Evolutionary conservation across 2,888 invertebrate species (phyloP), one percentile per base, ranked within the genome.

Genomic region (Pandemis cinnamomeana): DNA sequence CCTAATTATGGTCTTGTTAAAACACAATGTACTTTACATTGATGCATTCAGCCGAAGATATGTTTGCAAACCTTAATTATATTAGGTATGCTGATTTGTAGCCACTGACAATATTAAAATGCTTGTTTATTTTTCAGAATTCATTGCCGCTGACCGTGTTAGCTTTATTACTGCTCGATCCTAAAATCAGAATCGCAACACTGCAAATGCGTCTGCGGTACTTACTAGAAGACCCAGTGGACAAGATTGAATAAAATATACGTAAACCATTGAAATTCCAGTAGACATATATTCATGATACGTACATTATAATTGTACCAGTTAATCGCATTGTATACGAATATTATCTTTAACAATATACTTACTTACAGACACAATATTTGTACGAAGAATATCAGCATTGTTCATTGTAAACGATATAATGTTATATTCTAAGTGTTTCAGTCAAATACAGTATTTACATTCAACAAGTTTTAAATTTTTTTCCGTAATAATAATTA

Each of bases 371-470:
- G 85, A 87, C 83, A 85, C 83, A 80, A 87, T 82, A 87, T 91
- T 91, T 91, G 91, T 91, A 91, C 91, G 90, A 89, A 90, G 89
- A 88, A 88, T 88, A 89, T 87, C 83, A 86, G 87, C 83, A 82
- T 84, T 89, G 86, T 89, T 84, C 82, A 83, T 83, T 80, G 78
- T 83, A 82, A 81, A 82, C 71, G 80, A 81, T 80, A 81, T 82
- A 84, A 83, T 79, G 80, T 78, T 81, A 80, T 80, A 82, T 79
- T 80, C 77, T 81, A 80, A 81, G 84, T 82, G 82, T 86, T 86
- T 89, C 89, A 89, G 89, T 89, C 89, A 78, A 84, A 84, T 72
- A 72, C 71, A 76, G 67, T 71, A 71, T 75, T 67, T 75, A 75
- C 67, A 71, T 58, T 74, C 67, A 71, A 74, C 67, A 55, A 74